Conservation (phyloP, 2,113 vertebrate genomes). For the Eulemur macaco region DNA sequence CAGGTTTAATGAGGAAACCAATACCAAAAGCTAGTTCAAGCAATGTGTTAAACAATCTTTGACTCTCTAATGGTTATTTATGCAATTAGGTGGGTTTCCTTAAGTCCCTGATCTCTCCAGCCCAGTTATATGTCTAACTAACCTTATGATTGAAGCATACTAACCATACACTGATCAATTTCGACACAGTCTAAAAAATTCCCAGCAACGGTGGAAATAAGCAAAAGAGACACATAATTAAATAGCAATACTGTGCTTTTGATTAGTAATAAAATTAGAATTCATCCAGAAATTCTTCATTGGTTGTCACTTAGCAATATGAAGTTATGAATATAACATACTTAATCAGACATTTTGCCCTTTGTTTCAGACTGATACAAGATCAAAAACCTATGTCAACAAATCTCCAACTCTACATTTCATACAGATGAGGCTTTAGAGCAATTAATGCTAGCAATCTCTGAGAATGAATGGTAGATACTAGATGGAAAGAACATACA, state of each 20-base stretch:
- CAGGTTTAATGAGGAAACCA: not conserved
- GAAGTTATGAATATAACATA: not conserved
- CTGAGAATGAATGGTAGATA: not conserved
- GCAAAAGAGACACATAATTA: not conserved
- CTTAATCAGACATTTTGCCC: not conserved
- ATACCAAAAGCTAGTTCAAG: not conserved
- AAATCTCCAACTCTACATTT: not conserved
- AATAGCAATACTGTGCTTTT: not conserved
- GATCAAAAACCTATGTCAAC: not conserved
- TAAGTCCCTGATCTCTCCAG: not conserved
- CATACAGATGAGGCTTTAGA: not conserved
- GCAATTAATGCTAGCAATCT: not conserved
- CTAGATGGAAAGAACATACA: not conserved
- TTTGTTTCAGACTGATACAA: not conserved
- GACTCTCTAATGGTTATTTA: not conserved
- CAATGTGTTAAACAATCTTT: not conserved
- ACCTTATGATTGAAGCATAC: not conserved
- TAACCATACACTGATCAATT: not conserved
- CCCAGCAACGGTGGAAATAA: not conserved
- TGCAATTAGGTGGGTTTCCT: not conserved
- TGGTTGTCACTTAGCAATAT: not conserved
- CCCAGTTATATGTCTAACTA: not conserved
- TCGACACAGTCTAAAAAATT: not conserved
- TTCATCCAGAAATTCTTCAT: not conserved
- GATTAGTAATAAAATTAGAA: conserved; percentile 21